Evolutionary conservation across 2,888 invertebrate species (phyloP), one percentile per base, ranked within the genome.

Genomic region (Andrena fulva): DNA sequence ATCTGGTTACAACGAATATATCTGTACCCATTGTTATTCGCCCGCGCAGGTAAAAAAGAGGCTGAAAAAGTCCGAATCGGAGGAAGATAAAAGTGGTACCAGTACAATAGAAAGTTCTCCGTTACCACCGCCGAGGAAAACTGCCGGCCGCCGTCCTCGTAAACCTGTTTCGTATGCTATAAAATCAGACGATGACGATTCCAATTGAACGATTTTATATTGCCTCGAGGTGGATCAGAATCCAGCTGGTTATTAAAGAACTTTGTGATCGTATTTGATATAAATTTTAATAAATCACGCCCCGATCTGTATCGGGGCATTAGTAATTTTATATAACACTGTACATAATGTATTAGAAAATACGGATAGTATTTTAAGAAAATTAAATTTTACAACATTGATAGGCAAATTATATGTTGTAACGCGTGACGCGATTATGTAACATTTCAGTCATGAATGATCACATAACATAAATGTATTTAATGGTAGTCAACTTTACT

Each of bases 81-180:
- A 90, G 7, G 90, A 90, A 33, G 89, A 90, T 0, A 76, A 35
- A 42, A 42, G 42, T 48, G 87, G 83, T 2, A 79, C 77, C 20
- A 59, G 6, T 7, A 1, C 12, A 48, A 70, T 83, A 10, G 86
- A 90, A 10, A 88, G 83, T 7, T 87, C 88, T 16, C 85, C 86
- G 4, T 64, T 86, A 12, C 90, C 91, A 7, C 88, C 92, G 0
- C 91, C 92, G 56, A 93, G 94, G 50, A 92, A 94, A 12, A 93
- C 94, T 71, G 94, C 94, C 1, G 95, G 95, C 0, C 94, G 95
- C 0, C 94, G 96, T 29, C 93, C 94, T 1, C 93, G 94, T 54
- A 94, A 94, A 75, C 93, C 94, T 8, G 92, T 95, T 56, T 95
- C 94, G 64, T 95, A 95, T 85, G 94, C 94, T 62, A 92, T 94